These are phyloP conservation scores for Parochlus steinenii DNA, from an alignment of 2,888 invertebrate species.

Conservation along the genomic window DNA sequence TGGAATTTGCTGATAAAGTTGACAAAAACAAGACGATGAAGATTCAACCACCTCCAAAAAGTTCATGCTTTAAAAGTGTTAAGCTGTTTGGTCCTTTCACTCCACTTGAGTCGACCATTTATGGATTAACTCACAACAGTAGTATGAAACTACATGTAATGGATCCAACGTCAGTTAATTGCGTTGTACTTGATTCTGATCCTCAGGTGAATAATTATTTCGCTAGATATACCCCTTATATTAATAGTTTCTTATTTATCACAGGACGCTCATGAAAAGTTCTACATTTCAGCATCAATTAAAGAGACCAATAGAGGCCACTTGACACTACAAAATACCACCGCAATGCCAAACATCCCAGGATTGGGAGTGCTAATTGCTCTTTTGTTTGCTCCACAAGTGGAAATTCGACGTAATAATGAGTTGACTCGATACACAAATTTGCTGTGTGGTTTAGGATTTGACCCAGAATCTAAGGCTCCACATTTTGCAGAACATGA, in stretches of 20 bases:
- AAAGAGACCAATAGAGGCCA: conserved; percentile 33
- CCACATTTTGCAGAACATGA: conserved; percentile 71
- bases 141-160: conserved; percentile 41
- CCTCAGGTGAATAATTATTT: conserved; percentile 56
- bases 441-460: conserved; percentile 74
- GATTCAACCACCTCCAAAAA: conserved; percentile 24
- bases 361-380: conserved; percentile 64
- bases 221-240: too few relatives aligned
- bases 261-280: conserved; percentile 21
- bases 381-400: conserved; percentile 65
- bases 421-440: conserved; percentile 50
- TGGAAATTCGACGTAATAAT: conserved; percentile 54
- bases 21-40: conserved; percentile 14
- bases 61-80: conserved; percentile 24
- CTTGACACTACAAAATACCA: conserved; percentile 58
- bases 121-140: conserved; percentile 41
- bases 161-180: conserved; percentile 68
- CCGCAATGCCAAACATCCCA: conserved; percentile 77
- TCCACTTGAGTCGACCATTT: conserved; percentile 61
- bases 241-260: too few relatives aligned
- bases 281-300: conserved; percentile 44
- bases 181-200: conserved; percentile 63
- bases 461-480: conserved; percentile 32
- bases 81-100: conserved; percentile 60
- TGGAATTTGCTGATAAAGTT: conserved; percentile 3